A percentile compares a stretch with the other conserved stretches of the same genome.
These are phyloP conservation scores for Myotis daubentonii DNA, from an alignment of 2,797 vertebrate genomes.

Conservation along the genomic window DNA sequence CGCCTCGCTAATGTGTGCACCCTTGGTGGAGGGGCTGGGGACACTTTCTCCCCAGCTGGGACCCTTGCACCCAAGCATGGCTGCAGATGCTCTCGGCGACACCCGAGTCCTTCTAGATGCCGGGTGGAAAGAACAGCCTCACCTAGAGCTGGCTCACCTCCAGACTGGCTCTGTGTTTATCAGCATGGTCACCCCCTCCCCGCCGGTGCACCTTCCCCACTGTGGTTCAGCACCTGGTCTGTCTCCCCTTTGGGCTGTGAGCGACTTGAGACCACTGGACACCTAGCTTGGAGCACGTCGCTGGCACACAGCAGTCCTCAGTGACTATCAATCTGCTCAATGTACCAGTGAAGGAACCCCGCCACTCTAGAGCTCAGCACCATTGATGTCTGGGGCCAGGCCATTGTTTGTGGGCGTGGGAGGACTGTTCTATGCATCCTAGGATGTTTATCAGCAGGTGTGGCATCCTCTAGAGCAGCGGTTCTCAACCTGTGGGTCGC, in stretches of 20 bases:
- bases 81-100: not conserved
- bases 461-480: not conserved
- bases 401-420: not conserved
- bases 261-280: not conserved
- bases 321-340: not conserved
- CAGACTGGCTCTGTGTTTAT: not conserved
- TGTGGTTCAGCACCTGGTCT: not conserved
- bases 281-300: not conserved
- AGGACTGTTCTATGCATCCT: not conserved
- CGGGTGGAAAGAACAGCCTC: not conserved
- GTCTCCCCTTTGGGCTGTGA: not conserved
- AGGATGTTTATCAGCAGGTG: not conserved
- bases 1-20: rapidly evolving
- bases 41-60: not conserved
- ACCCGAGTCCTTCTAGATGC: not conserved
- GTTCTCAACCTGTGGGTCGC: no score
- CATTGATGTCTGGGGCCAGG: not conserved
- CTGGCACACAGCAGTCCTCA: not conserved
- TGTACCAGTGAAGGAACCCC: rapidly evolving
- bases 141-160: not conserved
- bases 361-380: not conserved
- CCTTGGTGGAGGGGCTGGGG: not conserved
- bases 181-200: rapidly evolving
- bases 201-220: rapidly evolving
- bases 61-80: not conserved